Evolutionary conservation across 2,888 invertebrate species (phyloP).

Genomic region (Metopia argyrocephala): DNA sequence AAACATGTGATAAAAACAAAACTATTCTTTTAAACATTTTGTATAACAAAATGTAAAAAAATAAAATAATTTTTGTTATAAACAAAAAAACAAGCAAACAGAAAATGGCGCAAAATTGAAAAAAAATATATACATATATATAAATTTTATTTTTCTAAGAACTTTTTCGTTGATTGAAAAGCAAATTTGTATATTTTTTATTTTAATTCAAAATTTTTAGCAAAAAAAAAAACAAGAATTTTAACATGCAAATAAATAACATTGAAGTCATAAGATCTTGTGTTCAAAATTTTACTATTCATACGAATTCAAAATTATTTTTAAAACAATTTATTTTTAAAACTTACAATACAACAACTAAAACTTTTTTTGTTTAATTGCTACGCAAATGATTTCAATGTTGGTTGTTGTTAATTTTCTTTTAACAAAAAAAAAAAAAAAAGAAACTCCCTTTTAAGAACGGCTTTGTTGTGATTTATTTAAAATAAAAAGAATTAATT

Average conservation of each 20-base stretch:
- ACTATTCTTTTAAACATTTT: slow-evolving; percentile 59
- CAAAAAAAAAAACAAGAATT: neutral
- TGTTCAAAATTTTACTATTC: no score
- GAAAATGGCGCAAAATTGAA: slow-evolving; percentile 63
- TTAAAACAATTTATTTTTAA: no score
- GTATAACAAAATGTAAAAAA: slow-evolving; percentile 58
- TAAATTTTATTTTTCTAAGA: slow-evolving; percentile 2
- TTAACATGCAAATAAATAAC: no score
- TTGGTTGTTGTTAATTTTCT: neutral
- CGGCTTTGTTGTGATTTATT: slow-evolving; percentile 62
- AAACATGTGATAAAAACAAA: slow-evolving; percentile 62
- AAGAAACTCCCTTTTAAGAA: slow-evolving; percentile 44
- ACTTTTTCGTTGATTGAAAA: neutral
- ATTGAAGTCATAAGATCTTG: no score
- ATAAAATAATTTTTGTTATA: slow-evolving; percentile 52
- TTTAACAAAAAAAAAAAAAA: slow-evolving; percentile 50
- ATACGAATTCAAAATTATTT: no score
- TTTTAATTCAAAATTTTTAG: neutral
- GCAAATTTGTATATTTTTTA: neutral
- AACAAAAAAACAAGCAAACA: slow-evolving; percentile 52
- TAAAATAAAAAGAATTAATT: slow-evolving; percentile 38
- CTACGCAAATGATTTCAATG: no score
- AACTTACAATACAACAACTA: no score
- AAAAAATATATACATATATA: slow-evolving; percentile 14
- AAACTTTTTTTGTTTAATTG: no score